These are phyloP conservation scores for Hyaena hyaena DNA, from an alignment of 2,113 vertebrate genomes.

Conservation along the genomic window DNA sequence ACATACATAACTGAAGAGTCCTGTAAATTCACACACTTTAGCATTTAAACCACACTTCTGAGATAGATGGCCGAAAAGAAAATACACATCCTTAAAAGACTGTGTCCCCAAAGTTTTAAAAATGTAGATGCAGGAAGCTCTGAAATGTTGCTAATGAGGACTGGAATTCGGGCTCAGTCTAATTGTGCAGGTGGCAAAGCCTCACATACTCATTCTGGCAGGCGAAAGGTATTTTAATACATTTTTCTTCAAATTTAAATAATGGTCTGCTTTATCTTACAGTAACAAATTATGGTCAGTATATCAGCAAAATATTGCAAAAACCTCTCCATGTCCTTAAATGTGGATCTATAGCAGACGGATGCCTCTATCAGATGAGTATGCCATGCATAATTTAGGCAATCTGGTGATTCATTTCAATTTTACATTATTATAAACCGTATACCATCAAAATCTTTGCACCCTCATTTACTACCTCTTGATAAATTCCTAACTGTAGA, in stretches of 20 bases:
- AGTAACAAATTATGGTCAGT: not conserved
- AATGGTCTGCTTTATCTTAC: not conserved
- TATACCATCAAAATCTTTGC: not conserved
- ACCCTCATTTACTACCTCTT: not conserved
- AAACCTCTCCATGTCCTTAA: not conserved
- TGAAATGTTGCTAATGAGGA: not conserved
- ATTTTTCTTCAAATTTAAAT: conserved; percentile 35
- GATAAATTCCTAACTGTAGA: not conserved
- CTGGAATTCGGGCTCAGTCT: not conserved
- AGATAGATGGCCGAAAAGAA: not conserved
- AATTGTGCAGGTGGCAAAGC: not conserved
- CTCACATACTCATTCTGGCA: not conserved
- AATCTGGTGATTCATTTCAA: not conserved
- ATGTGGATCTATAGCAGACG: not conserved
- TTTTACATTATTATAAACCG: not conserved
- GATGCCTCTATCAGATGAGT: not conserved
- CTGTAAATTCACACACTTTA: not conserved
- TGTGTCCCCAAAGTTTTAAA: not conserved
- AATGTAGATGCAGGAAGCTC: not conserved
- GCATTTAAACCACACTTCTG: not conserved
- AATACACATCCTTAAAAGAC: not conserved
- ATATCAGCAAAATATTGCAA: not conserved
- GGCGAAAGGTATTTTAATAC: not conserved
- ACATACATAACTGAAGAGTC: not conserved
- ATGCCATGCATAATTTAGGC: not conserved